Evolutionary conservation across 53 echinoderm and acorn worm species (phyloP).

Genomic region (Henricia sp.): DNA sequence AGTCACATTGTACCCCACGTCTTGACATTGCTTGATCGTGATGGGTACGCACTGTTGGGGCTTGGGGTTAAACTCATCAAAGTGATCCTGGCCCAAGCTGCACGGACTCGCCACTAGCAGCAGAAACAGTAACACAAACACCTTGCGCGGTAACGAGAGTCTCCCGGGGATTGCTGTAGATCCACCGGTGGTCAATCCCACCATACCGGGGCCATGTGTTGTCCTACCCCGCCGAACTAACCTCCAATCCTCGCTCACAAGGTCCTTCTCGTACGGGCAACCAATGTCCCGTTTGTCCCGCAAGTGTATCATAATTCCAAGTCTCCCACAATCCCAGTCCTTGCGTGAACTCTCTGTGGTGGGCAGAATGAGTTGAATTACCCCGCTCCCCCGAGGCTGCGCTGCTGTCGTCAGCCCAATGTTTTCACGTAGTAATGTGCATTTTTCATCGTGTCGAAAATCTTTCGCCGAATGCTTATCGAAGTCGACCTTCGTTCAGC

Average conservation of each 20-base stretch:
- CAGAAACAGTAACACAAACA: slow-evolving; percentile 14
- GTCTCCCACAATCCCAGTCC: neutral
- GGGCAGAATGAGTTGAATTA: slow-evolving; percentile 38
- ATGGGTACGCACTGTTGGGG: slow-evolving; percentile 90
- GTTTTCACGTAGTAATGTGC: slow-evolving; percentile 65
- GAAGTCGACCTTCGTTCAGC: slow-evolving; percentile 57
- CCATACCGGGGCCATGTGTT: slow-evolving; percentile 10
- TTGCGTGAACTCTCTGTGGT: slow-evolving; percentile 14
- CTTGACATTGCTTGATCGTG: slow-evolving; percentile 82
- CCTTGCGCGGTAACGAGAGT: slow-evolving; percentile 30
- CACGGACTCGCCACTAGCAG: neutral
- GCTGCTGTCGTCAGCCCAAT: slow-evolving; percentile 40
- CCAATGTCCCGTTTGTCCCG: neutral
- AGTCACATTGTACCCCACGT: slow-evolving; percentile 93
- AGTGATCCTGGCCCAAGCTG: slow-evolving; percentile 58
- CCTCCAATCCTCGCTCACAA: neutral
- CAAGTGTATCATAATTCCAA: neutral
- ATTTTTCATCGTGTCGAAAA: slow-evolving; percentile 45
- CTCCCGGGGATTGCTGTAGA: slow-evolving; percentile 25
- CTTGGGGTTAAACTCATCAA: slow-evolving; percentile 90
- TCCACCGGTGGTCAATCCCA: neutral
- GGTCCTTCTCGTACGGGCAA: slow-evolving; percentile 28
- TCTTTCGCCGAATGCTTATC: slow-evolving; percentile 35
- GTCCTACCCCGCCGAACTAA: slow-evolving; percentile 1
- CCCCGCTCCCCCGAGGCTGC: slow-evolving; percentile 11